phyloP scores from a whole-genome alignment of 2,888 invertebrate genomes.

The Adela reaumurella region DNA sequence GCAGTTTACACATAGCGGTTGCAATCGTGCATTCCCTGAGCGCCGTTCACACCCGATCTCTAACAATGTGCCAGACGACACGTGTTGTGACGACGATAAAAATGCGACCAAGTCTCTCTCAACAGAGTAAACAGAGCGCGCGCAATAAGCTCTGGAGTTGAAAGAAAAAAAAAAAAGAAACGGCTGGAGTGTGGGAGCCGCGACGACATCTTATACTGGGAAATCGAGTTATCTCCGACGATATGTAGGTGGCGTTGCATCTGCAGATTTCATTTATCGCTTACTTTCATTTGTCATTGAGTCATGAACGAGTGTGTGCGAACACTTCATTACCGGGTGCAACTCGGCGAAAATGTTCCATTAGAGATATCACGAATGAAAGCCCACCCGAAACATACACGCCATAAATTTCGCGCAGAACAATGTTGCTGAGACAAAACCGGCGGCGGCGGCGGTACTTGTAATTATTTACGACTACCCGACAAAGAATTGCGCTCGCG shows the following conservation, averaged over 20 bases:
- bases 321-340: background rate
- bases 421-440: background rate
- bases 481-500: background rate
- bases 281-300: background rate
- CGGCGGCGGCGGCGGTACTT: background rate
- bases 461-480: background rate
- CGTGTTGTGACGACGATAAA: too few relatives aligned
- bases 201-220: background rate
- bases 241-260: background rate
- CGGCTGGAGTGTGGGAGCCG: background rate
- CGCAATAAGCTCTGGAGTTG: too few relatives aligned
- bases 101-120: too few relatives aligned
- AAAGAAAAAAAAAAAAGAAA: too few relatives aligned
- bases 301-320: background rate
- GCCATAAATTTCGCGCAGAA: background rate
- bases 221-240: background rate
- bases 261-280: background rate
- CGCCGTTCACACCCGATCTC: too few relatives aligned
- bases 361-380: background rate
- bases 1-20: too few relatives aligned
- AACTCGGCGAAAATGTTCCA: background rate
- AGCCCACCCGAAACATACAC: background rate
- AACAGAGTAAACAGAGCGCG: too few relatives aligned
- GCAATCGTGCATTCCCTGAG: too few relatives aligned
- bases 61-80: too few relatives aligned